Conservation (phyloP, 2,113 vertebrate genomes). For the Ia io region DNA sequence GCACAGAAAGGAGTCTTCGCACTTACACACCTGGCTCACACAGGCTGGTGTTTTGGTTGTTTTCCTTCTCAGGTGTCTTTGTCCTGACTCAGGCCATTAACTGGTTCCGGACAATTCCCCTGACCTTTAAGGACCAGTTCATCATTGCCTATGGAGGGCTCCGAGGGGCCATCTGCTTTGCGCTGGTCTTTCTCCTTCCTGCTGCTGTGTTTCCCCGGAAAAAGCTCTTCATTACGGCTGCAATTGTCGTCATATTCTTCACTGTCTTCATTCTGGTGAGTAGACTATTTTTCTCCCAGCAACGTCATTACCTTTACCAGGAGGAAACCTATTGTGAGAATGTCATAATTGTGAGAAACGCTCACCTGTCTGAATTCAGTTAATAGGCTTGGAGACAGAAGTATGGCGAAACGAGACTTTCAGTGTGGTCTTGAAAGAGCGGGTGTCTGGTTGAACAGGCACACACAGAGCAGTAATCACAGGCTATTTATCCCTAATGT, state of each 20-base stretch:
- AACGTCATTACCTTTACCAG: neutral
- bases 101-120: constrained; percentile 94
- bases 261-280: constrained; percentile 96
- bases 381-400: no score
- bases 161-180: constrained; percentile 95
- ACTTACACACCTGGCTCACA: neutral
- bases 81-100: constrained; percentile 97
- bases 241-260: constrained; percentile 95
- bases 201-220: constrained; percentile 88
- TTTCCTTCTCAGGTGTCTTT: constrained; percentile 88
- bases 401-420: neutral
- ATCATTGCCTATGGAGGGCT: constrained; percentile 96
- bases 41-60: neutral
- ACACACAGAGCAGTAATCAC: no score
- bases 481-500: no score
- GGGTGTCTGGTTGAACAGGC: no score
- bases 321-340: neutral
- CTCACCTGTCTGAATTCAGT: no score
- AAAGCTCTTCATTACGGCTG: constrained; percentile 93
- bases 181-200: constrained; percentile 94
- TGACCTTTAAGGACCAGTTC: constrained; percentile 97
- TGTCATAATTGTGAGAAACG: no score
- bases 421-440: no score
- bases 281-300: neutral
- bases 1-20: rapidly evolving